These are phyloP conservation scores for Chitala chitala DNA, from an alignment of 2,113 vertebrate species.

Conservation along the genomic window DNA sequence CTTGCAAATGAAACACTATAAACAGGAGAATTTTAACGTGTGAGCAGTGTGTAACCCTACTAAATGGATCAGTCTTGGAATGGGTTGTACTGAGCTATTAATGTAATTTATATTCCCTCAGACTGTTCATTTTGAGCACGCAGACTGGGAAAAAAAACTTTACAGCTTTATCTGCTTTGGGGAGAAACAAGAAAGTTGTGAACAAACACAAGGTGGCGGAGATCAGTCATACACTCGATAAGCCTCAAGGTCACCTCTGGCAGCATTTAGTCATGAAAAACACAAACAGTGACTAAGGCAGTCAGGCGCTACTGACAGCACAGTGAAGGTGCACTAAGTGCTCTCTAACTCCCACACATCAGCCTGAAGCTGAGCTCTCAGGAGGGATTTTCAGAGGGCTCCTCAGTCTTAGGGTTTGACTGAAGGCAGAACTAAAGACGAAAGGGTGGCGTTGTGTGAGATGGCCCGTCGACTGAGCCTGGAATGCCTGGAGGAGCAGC, in stretches of 20 bases:
- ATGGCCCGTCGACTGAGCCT: constrained; percentile 64
- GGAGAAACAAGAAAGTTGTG: not conserved
- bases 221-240: not conserved
- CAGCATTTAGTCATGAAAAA: not conserved
- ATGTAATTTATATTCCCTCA: too few relatives aligned
- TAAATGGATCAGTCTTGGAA: too few relatives aligned
- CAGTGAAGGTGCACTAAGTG: not conserved
- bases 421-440: not conserved
- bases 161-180: too few relatives aligned
- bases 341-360: not conserved
- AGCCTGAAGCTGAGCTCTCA: not conserved
- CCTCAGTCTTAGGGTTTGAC: too few relatives aligned
- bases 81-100: too few relatives aligned
- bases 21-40: too few relatives aligned
- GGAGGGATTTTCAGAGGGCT: too few relatives aligned
- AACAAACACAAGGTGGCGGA: not conserved
- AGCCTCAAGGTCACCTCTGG: constrained; percentile 13
- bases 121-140: too few relatives aligned
- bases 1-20: too few relatives aligned
- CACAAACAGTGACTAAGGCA: not conserved
- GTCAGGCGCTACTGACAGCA: not conserved
- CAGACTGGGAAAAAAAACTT: too few relatives aligned
- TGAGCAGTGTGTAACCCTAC: too few relatives aligned
- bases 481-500: constrained; percentile 62
- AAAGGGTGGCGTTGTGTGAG: too few relatives aligned